Evolutionary conservation across 2,113 vertebrate genomes (phyloP), one percentile per base, ranked within the genome.

Genomic region (Daphoenositta chrysoptera): DNA sequence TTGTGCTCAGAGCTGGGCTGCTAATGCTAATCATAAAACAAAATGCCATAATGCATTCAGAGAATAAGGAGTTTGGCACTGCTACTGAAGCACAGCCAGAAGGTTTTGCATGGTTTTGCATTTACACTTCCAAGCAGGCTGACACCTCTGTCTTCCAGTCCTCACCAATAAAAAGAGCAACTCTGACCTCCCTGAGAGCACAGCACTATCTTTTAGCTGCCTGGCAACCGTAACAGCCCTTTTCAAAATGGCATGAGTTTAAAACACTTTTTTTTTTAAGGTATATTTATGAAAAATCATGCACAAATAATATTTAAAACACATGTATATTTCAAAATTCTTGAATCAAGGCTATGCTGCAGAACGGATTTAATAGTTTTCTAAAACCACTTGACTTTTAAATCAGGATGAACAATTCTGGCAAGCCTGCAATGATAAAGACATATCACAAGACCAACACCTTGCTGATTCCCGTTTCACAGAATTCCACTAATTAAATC

Each of bases 51-150:
- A 91, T 27, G 18, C 27, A 77, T 66, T 53, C 66, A 86, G 63
- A 2, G 4, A 90, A 48, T 47, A 90, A 65, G n/a, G 44, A 73
- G 37, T 44, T 88, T 83, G 92, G 79, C 58, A 91, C 51, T 2
- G 2, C 45, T n/a, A 6, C 5, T 92, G 92, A 71, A 93, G 42
- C 71, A 73, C 58, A 66, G 83, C 60, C 85, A 73, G 64, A 72
- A 44, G 54, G 54, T 39, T 78, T 69, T 61, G n/a, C 56, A 90
- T 61, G 68, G 44, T 6, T 71, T 87, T 90, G 53, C 53, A 87
- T 81, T 92, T 90, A 45, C 48, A 47, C 61, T 94, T 93, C 80
- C 88, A 93, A 92, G 83, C 61, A 89, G 80, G 88, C 92, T 83
- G 71, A 86, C 71, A 86, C 68, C 79, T 89, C 58, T 83, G 82